These are phyloP conservation scores for Astyanax mexicanus DNA, from an alignment of 2,797 vertebrate genomes.

Conservation along the genomic window DNA sequence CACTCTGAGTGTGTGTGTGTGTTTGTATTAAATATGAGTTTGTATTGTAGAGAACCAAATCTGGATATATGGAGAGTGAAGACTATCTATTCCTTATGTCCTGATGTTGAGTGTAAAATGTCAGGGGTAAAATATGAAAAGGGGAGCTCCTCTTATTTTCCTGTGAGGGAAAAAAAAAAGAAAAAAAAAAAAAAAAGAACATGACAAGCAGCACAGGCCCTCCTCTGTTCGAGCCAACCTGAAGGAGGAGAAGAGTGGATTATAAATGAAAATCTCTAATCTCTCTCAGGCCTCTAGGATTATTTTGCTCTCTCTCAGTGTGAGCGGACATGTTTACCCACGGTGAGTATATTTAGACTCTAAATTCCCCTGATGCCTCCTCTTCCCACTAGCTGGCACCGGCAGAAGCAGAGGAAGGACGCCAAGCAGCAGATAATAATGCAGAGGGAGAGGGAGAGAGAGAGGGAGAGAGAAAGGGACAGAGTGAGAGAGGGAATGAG, in stretches of 20 bases:
- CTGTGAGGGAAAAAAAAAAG: conserved; percentile 39
- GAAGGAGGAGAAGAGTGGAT: conserved; percentile 54
- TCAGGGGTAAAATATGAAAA: conserved; percentile 29
- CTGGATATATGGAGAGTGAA: too few relatives aligned
- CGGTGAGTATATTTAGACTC: conserved; percentile 62
- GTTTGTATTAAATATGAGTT: too few relatives aligned
- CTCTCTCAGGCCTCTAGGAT: conserved; percentile 61
- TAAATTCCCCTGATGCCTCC: conserved; percentile 59
- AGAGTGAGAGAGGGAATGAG: conserved; percentile 29
- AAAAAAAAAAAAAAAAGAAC: conserved; percentile 39
- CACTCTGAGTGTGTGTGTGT: too few relatives aligned
- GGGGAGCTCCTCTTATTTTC: conserved; percentile 8
- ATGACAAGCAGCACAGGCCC: conserved; percentile 41
- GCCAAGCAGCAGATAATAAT: conserved; percentile 56
- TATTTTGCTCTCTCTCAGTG: conserved; percentile 53
- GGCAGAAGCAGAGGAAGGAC: conserved; percentile 52
- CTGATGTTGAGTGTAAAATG: conserved; percentile 1
- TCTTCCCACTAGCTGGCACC: conserved; percentile 61
- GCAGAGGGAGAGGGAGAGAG: conserved; percentile 31
- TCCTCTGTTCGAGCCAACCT: conserved; percentile 51
- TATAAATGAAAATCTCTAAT: conserved; percentile 61
- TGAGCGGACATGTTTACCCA: conserved; percentile 61
- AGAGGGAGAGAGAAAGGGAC: conserved; percentile 29
- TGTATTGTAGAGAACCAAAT: too few relatives aligned
- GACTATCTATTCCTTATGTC: not conserved